Evolutionary conservation across 2,888 invertebrate genomes (phyloP), one percentile per base, ranked within the genome.

Genomic region (Opisthograptis luteolata): DNA sequence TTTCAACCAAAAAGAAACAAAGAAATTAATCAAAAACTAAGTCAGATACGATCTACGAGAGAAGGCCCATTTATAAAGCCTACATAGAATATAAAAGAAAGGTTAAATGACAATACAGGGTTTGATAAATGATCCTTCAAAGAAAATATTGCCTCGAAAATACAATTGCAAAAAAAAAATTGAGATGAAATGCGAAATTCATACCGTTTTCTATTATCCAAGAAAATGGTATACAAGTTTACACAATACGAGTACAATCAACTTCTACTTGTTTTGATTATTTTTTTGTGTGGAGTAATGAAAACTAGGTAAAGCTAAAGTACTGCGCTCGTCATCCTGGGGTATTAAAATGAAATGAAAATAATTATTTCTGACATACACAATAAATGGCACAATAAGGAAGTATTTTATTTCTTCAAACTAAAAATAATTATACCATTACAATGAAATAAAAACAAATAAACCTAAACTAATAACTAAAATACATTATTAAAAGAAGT

Each of bases 101-200:
- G 39, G 20, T 35, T 30, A 35, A 35, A 45, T 34, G 44, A 51
- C 50, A 41, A 44, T 50, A 35, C 17, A 22, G 31, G 30, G 19
- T 9, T 31, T 45, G 50, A 51, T 51, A 45, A 51, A 51, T 51
- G 40, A 35, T 45, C 35, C 25, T 31, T 35, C 4, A 6, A 20
- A 39, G 32, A 17, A 2, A 12, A 28, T 28, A 36, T 36, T 32
- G 36, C 31, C 5, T 30, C 19, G 24, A 40, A 14, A 30, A 47
- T 24, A 28, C 12, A 35, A 31, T 12, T 31, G 20, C 14, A 20
- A 10, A 20, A 34, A 28, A n/a, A 15, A 28, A 32, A 32, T 31
- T 39, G 15, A 27, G 30, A 40, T 35, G 31, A 35, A 32, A 43
- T 43, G 10, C 27, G 6, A 10, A 41, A 30, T 42, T 12, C 22